These are phyloP conservation scores for Oxycera nigricornis DNA, from an alignment of 2,888 invertebrate genomes.

Conservation along the genomic window DNA sequence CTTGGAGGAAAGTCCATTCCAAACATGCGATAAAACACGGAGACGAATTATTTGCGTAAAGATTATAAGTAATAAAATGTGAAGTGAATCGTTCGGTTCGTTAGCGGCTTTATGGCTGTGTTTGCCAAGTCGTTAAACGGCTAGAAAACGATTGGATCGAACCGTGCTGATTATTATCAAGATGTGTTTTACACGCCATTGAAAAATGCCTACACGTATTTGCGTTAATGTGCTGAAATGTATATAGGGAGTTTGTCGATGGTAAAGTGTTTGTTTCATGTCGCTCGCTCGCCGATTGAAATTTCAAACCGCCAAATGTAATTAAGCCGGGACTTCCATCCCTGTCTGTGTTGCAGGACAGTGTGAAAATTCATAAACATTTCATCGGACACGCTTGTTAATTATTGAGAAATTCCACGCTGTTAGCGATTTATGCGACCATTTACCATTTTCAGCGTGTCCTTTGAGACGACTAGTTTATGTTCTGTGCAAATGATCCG, in stretches of 20 bases:
- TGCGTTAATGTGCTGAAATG: background rate
- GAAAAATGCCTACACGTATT: slow-evolving; percentile 2
- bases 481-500: too few species aligned
- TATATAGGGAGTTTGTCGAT: background rate
- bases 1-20: background rate
- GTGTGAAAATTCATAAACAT: background rate
- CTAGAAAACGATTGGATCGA: slow-evolving; percentile 7
- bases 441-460: background rate
- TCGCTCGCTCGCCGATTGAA: background rate
- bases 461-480: too few species aligned
- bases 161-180: slow-evolving; percentile 8
- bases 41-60: slow-evolving; percentile 31
- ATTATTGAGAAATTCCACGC: background rate
- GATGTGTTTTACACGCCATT: slow-evolving; percentile 16
- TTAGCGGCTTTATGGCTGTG: slow-evolving; percentile 23
- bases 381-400: background rate
- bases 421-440: background rate
- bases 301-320: background rate
- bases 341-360: background rate
- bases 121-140: slow-evolving; percentile 29
- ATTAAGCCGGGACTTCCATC: background rate
- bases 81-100: slow-evolving; percentile 27
- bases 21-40: slow-evolving; percentile 7
- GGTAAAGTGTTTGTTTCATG: background rate
- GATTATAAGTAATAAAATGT: slow-evolving; percentile 30